Percentiles rank a stretch among this genome's conserved stretches.
Conservation (phyloP, 2,888 invertebrate species). For the Ditula angustiorana region DNA sequence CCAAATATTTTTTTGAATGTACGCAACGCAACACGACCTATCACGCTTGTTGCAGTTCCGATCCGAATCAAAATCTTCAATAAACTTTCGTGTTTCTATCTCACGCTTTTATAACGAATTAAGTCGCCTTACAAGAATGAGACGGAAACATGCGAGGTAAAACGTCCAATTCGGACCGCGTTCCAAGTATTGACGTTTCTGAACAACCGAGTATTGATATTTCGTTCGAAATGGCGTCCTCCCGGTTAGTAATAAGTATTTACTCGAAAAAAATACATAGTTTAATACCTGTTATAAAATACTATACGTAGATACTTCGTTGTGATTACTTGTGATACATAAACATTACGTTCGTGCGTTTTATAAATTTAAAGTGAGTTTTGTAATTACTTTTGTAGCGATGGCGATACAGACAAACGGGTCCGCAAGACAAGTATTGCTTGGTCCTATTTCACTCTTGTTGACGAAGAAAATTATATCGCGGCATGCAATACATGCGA, state of each 20-base stretch:
- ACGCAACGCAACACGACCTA: not conserved
- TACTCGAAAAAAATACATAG: constrained; percentile 35
- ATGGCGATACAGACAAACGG: constrained; percentile 24
- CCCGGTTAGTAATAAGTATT: constrained; percentile 39
- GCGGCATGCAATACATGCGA: constrained; percentile 47
- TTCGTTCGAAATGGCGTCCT: constrained; percentile 27
- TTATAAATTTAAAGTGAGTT: not conserved
- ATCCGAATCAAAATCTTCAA: constrained; percentile 5
- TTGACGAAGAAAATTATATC: constrained; percentile 32
- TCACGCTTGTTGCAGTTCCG: not conserved
- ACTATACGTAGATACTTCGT: constrained; percentile 26
- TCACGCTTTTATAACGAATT: not conserved
- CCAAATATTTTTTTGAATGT: not conserved
- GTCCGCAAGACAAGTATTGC: constrained; percentile 32
- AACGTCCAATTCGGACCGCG: constrained; percentile 22
- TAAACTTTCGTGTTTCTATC: not conserved
- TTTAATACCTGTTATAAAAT: constrained; percentile 36
- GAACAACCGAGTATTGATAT: constrained; percentile 4
- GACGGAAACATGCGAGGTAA: not conserved
- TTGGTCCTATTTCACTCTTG: constrained; percentile 44
- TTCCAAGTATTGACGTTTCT: constrained; percentile 31
- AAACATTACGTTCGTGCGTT: too few species aligned
- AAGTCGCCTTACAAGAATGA: not conserved
- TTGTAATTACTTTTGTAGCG: constrained; percentile 9
- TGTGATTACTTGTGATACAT: not conserved